Percentiles rank a stretch among this genome's conserved stretches.
These are phyloP conservation scores for Botrylloides violaceus DNA, from an alignment of 23 tunicate species.

Conservation along the genomic window DNA sequence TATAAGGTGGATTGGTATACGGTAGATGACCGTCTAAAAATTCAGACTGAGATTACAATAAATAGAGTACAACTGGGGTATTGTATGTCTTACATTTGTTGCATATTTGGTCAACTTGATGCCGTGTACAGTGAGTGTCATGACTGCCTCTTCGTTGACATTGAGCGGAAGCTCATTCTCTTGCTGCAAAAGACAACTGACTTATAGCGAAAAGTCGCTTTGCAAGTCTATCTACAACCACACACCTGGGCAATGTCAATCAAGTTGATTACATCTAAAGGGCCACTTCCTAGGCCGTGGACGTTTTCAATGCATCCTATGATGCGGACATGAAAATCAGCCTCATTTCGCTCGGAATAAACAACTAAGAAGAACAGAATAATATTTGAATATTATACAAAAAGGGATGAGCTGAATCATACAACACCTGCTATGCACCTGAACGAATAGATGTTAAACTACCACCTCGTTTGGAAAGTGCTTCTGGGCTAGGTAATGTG, in stretches of 20 bases:
- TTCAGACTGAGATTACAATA: neutral
- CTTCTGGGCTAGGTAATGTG: slow-evolving; percentile 57
- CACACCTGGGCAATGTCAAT: slow-evolving; percentile 81
- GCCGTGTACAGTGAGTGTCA: slow-evolving; percentile 50
- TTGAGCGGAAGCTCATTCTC: slow-evolving; percentile 63
- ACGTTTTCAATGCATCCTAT: slow-evolving; percentile 49
- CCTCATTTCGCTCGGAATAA: slow-evolving; percentile 3
- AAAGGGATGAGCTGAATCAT: too few species aligned
- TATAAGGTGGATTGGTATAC: slow-evolving; percentile 60
- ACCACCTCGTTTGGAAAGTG: slow-evolving; percentile 38
- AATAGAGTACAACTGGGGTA: neutral
- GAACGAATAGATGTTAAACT: slow-evolving; percentile 60
- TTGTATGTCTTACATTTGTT: slow-evolving; percentile 22
- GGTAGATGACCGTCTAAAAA: slow-evolving; percentile 39
- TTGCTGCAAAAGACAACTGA: slow-evolving; percentile 27
- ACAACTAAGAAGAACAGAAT: neutral
- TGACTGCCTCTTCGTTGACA: slow-evolving; percentile 45
- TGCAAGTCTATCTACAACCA: neutral
- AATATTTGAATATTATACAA: neutral
- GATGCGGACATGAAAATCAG: slow-evolving; percentile 52
- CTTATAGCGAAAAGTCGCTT: neutral
- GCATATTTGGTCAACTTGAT: slow-evolving; percentile 19
- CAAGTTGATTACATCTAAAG: slow-evolving; percentile 69
- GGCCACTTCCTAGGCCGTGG: slow-evolving; percentile 53
- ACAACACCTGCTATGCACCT: slow-evolving; percentile 17